Evolutionary conservation across 1,140 invertebrate species (phyloP).

Genomic region (Calephelis nemesis): DNA sequence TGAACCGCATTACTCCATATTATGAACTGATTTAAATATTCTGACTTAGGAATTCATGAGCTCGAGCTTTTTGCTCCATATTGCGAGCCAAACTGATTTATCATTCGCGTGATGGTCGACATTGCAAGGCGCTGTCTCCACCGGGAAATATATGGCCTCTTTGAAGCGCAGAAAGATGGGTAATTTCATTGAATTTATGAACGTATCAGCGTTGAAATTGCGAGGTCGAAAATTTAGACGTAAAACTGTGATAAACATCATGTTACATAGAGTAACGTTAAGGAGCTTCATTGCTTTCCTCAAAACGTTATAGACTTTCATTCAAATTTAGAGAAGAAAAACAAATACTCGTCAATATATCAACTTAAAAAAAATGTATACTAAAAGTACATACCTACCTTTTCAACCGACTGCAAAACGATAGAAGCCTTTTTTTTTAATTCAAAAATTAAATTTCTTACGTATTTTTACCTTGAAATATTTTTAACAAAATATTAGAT

Average conservation of each 20-base stretch:
- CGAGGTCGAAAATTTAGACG: conserved; percentile 61
- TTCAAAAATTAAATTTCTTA: too few species aligned
- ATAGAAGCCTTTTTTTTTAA: too few species aligned
- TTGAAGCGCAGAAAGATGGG: conserved; percentile 74
- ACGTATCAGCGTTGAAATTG: conserved; percentile 68
- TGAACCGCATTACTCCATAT: conserved; percentile 16
- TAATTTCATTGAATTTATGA: conserved; percentile 77
- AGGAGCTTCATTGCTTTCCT: background rate
- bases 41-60: conserved; percentile 34
- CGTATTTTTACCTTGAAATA: too few species aligned
- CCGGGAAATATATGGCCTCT: conserved; percentile 66
- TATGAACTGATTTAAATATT: conserved; percentile 31
- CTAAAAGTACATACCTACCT: too few species aligned
- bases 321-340: too few species aligned
- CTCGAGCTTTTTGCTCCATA: conserved; percentile 41
- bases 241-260: conserved; percentile 64
- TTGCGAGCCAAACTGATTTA: conserved; percentile 54
- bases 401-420: too few species aligned
- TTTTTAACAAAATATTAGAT: too few species aligned
- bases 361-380: too few species aligned
- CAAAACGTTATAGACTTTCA: too few species aligned
- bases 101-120: conserved; percentile 66
- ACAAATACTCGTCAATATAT: too few species aligned
- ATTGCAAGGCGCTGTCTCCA: conserved; percentile 65
- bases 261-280: background rate